Conservation (phyloP, 2,113 vertebrate genomes). For the Triplophysa tibetana region DNA sequence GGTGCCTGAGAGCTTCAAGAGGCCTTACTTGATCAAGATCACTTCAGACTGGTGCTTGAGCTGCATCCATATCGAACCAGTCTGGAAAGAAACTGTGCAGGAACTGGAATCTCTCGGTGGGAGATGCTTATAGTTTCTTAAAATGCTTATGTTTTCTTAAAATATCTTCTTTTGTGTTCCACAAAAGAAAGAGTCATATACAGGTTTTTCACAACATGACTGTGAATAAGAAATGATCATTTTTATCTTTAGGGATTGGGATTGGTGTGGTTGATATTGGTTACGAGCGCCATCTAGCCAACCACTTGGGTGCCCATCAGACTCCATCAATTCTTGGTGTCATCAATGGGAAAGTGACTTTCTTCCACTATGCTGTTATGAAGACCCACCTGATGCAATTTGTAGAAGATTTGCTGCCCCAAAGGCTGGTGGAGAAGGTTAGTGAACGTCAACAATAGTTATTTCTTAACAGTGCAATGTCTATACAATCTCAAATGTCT, state of each 20-base stretch:
- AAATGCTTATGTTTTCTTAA: no score
- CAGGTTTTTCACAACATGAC: no score
- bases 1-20: slow-evolving; percentile 87
- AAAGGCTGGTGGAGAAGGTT: slow-evolving; percentile 90
- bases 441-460: slow-evolving; percentile 11
- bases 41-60: slow-evolving; percentile 98
- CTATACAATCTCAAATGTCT: background rate
- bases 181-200: no score
- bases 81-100: slow-evolving; percentile 93
- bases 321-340: slow-evolving; percentile 91
- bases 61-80: slow-evolving; percentile 94
- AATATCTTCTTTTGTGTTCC: no score
- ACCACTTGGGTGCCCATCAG: slow-evolving; percentile 92
- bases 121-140: background rate
- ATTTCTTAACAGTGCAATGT: background rate
- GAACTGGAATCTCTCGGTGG: slow-evolving; percentile 88
- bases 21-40: slow-evolving; percentile 95
- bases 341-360: slow-evolving; percentile 87
- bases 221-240: no score
- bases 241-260: slow-evolving; percentile 81
- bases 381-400: slow-evolving; percentile 90
- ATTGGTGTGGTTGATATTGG: slow-evolving; percentile 93
- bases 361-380: slow-evolving; percentile 90
- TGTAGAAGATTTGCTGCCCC: slow-evolving; percentile 90
- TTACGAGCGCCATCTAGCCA: slow-evolving; percentile 88